phyloP scores from a whole-genome alignment of 2,113 vertebrate genomes.

The Myiozetetes cayanensis region DNA sequence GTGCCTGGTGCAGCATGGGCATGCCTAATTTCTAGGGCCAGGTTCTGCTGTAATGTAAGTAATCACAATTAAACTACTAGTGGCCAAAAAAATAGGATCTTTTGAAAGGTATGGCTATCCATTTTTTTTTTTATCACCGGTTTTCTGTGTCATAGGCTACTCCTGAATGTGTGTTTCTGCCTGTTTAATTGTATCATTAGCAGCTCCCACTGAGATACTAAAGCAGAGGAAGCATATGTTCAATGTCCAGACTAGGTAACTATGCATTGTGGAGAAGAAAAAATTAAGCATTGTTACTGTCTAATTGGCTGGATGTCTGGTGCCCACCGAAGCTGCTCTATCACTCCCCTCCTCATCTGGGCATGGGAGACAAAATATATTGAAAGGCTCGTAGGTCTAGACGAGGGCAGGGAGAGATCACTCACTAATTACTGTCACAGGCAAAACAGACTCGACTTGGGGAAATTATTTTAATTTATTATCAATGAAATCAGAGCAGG shows the following conservation, averaged over 20 bases:
- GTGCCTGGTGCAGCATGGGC: rapidly evolving
- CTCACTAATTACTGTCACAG: rapidly evolving
- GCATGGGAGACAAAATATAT: background rate
- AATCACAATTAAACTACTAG: background rate
- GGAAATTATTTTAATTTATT: background rate
- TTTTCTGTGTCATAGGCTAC: background rate
- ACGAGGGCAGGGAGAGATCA: background rate
- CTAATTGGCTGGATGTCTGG: background rate
- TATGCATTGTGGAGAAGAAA: background rate
- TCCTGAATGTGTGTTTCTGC: background rate
- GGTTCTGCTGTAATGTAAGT: background rate
- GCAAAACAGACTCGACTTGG: background rate
- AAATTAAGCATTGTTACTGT: background rate
- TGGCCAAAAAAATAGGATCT: background rate
- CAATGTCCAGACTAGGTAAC: background rate
- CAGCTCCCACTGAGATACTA: background rate
- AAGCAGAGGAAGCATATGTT: background rate
- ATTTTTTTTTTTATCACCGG: background rate
- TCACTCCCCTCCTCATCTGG: background rate
- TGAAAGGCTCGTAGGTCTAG: background rate
- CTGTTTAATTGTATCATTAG: background rate
- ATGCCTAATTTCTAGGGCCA: background rate
- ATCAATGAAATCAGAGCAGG: background rate
- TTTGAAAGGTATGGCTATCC: rapidly evolving
- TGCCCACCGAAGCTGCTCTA: background rate